Base-by-base conservation (phyloP, 2,888 invertebrate genomes). In the Heliconius ismenius region DNA sequence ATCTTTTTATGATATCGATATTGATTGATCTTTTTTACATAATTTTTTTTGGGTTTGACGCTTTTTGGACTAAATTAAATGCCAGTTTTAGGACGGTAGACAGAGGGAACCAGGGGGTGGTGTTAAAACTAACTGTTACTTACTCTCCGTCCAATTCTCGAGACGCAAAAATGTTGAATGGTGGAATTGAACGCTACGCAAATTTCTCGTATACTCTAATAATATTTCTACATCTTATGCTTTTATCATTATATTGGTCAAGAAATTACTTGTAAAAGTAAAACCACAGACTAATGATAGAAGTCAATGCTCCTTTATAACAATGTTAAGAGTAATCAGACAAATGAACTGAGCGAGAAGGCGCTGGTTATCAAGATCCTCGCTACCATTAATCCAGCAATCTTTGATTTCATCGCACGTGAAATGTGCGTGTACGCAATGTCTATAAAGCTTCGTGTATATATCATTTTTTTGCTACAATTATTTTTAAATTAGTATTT, bases 321-420 rank as follows among this genome's bases (percentile, higher is more conserved):
- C 76, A 76, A 74, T 76, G 74, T 75, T 78, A 75, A 65, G 28
- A 79, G 76, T 76, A 82, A 81, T 80, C 80, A 81, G 81, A 82
- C 82, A 83, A 83, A 84, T 82, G 81, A 82, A 82, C 78, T 82
- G 81, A 79, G 79, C 79, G 84, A 82, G 83, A 82, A 83, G 75
- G 80, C 80, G 79, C 77, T 83, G 83, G 83, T 83, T 83, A 83
- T 81, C 82, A 80, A 81, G 81, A 77, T 81, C 79, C 83, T 82
- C 79, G 79, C 79, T 78, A 81, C 81, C 79, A 84, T 84, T 85
- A 84, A 85, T 84, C 85, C 83, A 64, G 75, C 82, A 82, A 87
- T 86, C 86, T 79, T 78, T 76, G 81, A 82, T 85, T 86, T 86
- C 86, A 87, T 86, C 86, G 83, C 82, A 80, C 77, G 82, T 79